Percentiles rank a stretch among this genome's conserved stretches.
phyloP scores from a whole-genome alignment of 2,797 vertebrate species.

The Xenopus petersii region DNA sequence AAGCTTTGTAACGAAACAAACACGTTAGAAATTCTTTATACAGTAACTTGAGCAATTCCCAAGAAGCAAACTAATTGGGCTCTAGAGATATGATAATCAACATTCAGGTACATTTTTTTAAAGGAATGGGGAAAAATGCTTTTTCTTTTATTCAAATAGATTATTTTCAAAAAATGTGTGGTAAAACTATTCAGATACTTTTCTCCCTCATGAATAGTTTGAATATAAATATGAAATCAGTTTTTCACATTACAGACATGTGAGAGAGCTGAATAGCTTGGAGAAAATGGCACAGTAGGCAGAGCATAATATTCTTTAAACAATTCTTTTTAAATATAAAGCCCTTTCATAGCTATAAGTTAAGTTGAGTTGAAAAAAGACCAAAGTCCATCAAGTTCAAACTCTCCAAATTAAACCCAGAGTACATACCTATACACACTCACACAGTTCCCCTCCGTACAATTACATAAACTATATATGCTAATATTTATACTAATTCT shows the following conservation, averaged over 20 bases:
- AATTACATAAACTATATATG: too few species aligned
- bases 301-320: neutral
- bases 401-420: too few species aligned
- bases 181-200: constrained; percentile 22
- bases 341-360: too few species aligned
- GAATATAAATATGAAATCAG: constrained; percentile 29
- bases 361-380: too few species aligned
- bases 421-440: too few species aligned
- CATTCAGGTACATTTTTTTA: constrained; percentile 12
- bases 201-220: constrained; percentile 17
- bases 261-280: constrained; percentile 7
- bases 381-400: too few species aligned
- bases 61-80: constrained; percentile 41
- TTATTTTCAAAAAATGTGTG: constrained; percentile 28
- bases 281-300: constrained; percentile 18
- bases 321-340: neutral
- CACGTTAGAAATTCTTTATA: constrained; percentile 32
- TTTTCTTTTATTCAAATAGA: constrained; percentile 34
- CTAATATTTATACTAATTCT: too few species aligned
- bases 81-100: constrained; percentile 42
- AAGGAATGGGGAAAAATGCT: constrained; percentile 13
- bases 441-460: too few species aligned
- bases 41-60: constrained; percentile 31
- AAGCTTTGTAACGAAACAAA: constrained; percentile 34
- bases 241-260: constrained; percentile 5